Conservation (phyloP, 2,888 invertebrate species). For the Eupithecia tripunctaria region DNA sequence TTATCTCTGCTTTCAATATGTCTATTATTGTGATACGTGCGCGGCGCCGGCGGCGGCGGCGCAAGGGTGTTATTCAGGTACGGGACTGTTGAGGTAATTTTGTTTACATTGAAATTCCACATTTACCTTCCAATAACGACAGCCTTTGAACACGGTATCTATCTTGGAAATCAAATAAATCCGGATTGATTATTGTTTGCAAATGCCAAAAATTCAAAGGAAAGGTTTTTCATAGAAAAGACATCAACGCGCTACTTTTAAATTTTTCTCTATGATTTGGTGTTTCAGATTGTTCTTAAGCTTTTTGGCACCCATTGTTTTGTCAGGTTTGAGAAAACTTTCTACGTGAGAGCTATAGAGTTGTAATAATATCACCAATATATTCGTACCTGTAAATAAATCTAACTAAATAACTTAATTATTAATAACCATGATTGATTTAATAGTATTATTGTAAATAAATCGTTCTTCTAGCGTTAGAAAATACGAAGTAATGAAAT, state of each 20-base stretch:
- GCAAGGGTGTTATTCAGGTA: slow-evolving; percentile 61
- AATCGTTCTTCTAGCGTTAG: background rate
- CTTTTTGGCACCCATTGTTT: background rate
- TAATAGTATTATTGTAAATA: too few species aligned
- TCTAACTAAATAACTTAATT: too few species aligned
- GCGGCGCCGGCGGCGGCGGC: slow-evolving; percentile 56
- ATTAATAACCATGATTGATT: too few species aligned
- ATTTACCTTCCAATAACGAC: background rate
- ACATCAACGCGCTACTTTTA: slow-evolving; percentile 26
- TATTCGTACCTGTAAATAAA: too few species aligned
- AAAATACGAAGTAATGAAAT: too few species aligned
- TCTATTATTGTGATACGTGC: slow-evolving; percentile 65
- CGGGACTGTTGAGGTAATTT: slow-evolving; percentile 57
- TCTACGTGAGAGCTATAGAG: background rate
- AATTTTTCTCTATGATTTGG: background rate
- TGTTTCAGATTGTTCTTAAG: background rate
- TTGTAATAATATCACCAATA: background rate
- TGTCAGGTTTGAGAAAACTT: background rate
- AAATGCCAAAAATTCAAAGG: background rate
- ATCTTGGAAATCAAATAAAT: slow-evolving; percentile 26
- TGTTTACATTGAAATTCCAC: slow-evolving; percentile 60
- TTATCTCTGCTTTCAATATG: slow-evolving; percentile 65
- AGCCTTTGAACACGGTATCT: background rate
- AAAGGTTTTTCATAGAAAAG: slow-evolving; percentile 16
- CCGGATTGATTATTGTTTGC: background rate